Conservation (phyloP, 2,113 vertebrate genomes). For the Syngnathus typhle region DNA sequence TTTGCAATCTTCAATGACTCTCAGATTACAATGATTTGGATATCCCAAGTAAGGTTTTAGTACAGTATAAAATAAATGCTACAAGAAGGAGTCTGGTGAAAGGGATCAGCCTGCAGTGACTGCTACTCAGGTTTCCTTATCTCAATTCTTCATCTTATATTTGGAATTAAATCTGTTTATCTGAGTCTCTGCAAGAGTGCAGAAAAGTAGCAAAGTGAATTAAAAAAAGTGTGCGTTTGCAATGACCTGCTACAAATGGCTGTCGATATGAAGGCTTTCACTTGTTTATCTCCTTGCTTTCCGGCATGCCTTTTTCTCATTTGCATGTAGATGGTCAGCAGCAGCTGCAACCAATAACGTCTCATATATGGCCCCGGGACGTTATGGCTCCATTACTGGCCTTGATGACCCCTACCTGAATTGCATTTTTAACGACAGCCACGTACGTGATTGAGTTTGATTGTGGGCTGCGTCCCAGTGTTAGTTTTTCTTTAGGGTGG, state of each 20-base stretch:
- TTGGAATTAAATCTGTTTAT: conserved; percentile 45
- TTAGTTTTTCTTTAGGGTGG: background rate
- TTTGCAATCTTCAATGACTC: background rate
- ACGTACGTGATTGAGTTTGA: background rate
- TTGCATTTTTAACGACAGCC: conserved; percentile 55
- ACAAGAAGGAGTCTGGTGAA: background rate
- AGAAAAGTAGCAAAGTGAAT: background rate
- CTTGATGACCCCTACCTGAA: conserved; percentile 44
- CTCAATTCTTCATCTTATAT: conserved; percentile 42
- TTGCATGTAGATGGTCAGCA: conserved; percentile 36
- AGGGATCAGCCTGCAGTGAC: background rate
- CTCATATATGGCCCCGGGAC: conserved; percentile 47
- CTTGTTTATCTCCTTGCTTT: conserved; percentile 16
- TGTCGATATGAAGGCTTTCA: background rate
- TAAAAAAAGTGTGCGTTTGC: background rate
- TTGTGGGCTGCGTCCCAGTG: background rate
- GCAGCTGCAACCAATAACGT: conserved; percentile 30
- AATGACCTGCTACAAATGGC: conserved; percentile 21
- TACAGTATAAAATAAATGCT: background rate
- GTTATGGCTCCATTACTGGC: conserved; percentile 59
- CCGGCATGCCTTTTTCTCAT: conserved; percentile 5
- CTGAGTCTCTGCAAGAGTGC: conserved; percentile 13
- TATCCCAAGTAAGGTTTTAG: background rate
- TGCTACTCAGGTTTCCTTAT: conserved; percentile 29
- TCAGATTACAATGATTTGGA: background rate